Evolutionary conservation across 2,113 vertebrate genomes (phyloP), one percentile per base, ranked within the genome.

Genomic region (Sylvietta virens): DNA sequence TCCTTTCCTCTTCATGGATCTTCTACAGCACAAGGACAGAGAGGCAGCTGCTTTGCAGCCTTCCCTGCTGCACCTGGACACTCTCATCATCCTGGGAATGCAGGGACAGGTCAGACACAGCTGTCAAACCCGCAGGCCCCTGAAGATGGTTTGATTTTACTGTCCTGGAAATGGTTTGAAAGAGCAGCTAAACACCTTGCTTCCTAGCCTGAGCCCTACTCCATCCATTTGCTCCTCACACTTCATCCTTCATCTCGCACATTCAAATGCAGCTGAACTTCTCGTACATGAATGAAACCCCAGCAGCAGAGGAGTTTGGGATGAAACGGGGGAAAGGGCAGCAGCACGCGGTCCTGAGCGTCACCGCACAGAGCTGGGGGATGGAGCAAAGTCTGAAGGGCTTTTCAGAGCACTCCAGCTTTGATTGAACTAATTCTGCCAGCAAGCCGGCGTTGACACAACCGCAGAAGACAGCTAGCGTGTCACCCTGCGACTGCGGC

Each of bases 51-150:
- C 27, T 17, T 42, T 3, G 3, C 54, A 86, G 71, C 54, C 71
- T 53, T 79, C n/a, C 28, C 27, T 0, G 0, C 2, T 0, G 0
- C 17, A n/a, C n/a, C 11, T 1, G 16, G 35, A 35, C 9, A 24
- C 7, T 57, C 57, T 53, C 57, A 2, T 9, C 37, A 15, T 6
- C n/a, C 70, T 10, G 3, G 62, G 47, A 88, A 83, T 50, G 48
- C 44, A 79, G 26, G 1, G 11, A 47, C 16, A 66, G 56, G 37
- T 62, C 50, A 53, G 42, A 58, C 14, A 51, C 1, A 1, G 42
- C 45, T 53, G 18, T 20, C 57, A 78, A 47, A 50, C 5, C 20
- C 61, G 10, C 54, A 28, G 31, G 23, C 28, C 22, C 31, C 53
- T 73, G 44, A 45, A 81, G 40, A 65, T 35, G 15, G 37, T 23